These are phyloP conservation scores for Charanyca ferruginea DNA, from an alignment of 2,888 invertebrate species.

Conservation along the genomic window DNA sequence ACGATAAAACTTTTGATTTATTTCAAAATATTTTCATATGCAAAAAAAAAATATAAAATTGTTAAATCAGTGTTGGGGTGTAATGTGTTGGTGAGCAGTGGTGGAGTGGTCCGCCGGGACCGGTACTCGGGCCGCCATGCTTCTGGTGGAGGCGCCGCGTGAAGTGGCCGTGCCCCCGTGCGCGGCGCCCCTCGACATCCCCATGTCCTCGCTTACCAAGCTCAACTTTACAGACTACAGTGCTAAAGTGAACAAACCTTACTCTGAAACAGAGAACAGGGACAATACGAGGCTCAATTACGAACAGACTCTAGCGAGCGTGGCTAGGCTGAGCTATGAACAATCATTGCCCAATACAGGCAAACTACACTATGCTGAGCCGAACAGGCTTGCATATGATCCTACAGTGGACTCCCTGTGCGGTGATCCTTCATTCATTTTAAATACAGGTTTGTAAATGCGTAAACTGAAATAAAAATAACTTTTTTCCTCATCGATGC, in stretches of 20 bases:
- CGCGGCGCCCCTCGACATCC: conserved; percentile 84
- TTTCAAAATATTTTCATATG: conserved; percentile 24
- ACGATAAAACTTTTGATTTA: background rate
- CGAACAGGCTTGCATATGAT: conserved; percentile 83
- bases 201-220: conserved; percentile 87
- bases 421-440: conserved; percentile 79
- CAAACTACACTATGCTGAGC: conserved; percentile 84
- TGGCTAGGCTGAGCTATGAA: conserved; percentile 82
- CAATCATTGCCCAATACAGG: conserved; percentile 78
- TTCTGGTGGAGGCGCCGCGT: conserved; percentile 94
- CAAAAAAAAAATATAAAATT: conserved; percentile 27
- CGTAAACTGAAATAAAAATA: background rate
- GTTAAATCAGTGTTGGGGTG: conserved; percentile 65
- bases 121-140: conserved; percentile 92
- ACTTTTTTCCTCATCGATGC: background rate
- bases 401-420: conserved; percentile 83
- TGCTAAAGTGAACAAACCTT: conserved; percentile 86
- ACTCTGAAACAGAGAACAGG: conserved; percentile 77
- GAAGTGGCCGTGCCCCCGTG: conserved; percentile 93
- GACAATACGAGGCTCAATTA: conserved; percentile 83
- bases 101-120: conserved; percentile 75
- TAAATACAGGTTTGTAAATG: conserved; percentile 80
- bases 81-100: conserved; percentile 81
- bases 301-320: conserved; percentile 83
- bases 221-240: conserved; percentile 88